phyloP scores from a whole-genome alignment of 53 echinoderm and acorn worm genomes.

The Zoroaster sp. region DNA sequence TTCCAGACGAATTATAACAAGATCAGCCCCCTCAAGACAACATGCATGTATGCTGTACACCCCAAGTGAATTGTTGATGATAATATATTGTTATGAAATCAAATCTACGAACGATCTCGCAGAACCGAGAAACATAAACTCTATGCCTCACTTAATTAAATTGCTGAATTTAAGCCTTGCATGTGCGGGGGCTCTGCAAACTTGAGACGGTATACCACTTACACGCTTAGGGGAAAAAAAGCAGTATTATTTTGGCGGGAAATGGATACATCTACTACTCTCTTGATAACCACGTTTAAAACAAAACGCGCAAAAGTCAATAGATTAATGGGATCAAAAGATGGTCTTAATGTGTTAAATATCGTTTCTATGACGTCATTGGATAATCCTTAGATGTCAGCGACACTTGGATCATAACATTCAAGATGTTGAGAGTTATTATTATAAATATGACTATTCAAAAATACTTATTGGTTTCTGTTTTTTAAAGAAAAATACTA shows the following conservation, averaged over 20 bases:
- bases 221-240: not conserved
- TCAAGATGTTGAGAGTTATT: too few species aligned
- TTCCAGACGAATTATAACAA: too few species aligned
- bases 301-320: not conserved
- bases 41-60: too few species aligned
- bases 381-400: too few species aligned
- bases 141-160: not conserved
- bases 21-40: too few species aligned
- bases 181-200: not conserved
- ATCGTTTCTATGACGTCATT: conserved; percentile 5
- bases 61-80: too few species aligned
- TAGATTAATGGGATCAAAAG: conserved; percentile 10
- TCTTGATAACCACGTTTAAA: not conserved
- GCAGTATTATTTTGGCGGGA: not conserved
- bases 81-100: too few species aligned
- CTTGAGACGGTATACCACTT: not conserved
- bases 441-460: too few species aligned
- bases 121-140: not conserved
- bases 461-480: too few species aligned
- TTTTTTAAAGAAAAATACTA: too few species aligned
- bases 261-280: not conserved
- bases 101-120: not conserved
- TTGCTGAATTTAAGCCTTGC: not conserved
- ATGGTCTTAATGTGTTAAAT: not conserved
- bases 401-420: too few species aligned